Evolutionary conservation across 23 tunicate genomes (phyloP).

Genomic region (Phallusia fumigata): DNA sequence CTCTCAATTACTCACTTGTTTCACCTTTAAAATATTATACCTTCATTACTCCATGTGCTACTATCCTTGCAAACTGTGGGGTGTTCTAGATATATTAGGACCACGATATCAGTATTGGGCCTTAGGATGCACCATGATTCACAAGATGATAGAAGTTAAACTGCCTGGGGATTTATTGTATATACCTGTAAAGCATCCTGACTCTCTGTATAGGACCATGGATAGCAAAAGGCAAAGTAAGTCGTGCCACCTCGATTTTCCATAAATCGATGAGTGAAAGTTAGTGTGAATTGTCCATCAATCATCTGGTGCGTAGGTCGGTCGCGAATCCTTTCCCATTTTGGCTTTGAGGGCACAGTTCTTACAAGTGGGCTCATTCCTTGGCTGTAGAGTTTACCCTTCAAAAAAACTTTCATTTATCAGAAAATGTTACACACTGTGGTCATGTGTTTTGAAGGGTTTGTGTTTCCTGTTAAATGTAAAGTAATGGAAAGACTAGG

Average conservation of each 20-base stretch:
- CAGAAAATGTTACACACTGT: no score
- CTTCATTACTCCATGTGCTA: no score
- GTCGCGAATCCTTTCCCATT: slow-evolving; percentile 90
- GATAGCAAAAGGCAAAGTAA: slow-evolving; percentile 91
- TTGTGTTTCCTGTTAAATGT: no score
- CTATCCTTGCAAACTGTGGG: no score
- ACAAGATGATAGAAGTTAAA: no score
- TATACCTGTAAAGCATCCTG: slow-evolving; percentile 73
- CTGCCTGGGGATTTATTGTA: neutral
- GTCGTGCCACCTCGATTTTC: slow-evolving; percentile 86
- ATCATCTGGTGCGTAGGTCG: slow-evolving; percentile 69
- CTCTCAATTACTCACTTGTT: no score
- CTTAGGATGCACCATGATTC: no score
- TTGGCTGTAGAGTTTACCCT: slow-evolving; percentile 95
- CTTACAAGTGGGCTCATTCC: slow-evolving; percentile 93
- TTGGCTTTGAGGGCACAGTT: slow-evolving; percentile 68
- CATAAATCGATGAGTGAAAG: slow-evolving; percentile 74
- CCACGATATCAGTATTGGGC: no score
- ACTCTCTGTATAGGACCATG: slow-evolving; percentile 81
- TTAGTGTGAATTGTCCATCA: slow-evolving; percentile 84
- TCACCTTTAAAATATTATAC: no score
- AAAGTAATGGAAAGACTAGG: no score
- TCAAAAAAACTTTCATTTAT: slow-evolving; percentile 12
- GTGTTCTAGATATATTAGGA: no score
- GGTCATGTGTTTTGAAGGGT: no score